A percentile compares a stretch with the other conserved stretches of the same genome.
Evolutionary conservation across 2,888 invertebrate species (phyloP).

Genomic region (Elegia similella): DNA sequence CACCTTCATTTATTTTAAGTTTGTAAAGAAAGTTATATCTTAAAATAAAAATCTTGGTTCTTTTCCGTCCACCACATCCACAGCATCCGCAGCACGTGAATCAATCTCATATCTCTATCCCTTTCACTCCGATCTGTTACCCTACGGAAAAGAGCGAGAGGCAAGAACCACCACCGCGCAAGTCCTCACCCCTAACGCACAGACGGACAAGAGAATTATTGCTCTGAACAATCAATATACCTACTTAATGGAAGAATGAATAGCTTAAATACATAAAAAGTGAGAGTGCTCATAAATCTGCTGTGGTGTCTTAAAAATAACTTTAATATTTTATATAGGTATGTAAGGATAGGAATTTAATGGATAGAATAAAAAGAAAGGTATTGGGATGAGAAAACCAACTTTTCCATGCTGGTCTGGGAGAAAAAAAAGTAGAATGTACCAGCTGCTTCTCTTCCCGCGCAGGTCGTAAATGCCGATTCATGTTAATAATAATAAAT

Average conservation of each 20-base stretch:
- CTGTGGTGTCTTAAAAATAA: too few relatives aligned
- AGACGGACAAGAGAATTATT: slow-evolving; percentile 43
- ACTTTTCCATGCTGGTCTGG: too few relatives aligned
- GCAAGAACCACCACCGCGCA: slow-evolving; percentile 54
- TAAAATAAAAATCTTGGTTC: slow-evolving; percentile 31
- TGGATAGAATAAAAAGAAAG: too few relatives aligned
- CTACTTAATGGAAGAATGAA: slow-evolving; percentile 36
- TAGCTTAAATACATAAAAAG: slow-evolving; percentile 8
- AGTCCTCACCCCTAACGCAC: slow-evolving; percentile 53
- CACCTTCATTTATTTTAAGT: too few relatives aligned
- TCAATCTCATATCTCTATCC: slow-evolving; percentile 47
- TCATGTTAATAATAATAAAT: too few relatives aligned
- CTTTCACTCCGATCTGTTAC: slow-evolving; percentile 40
- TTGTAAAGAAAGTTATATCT: too few relatives aligned
- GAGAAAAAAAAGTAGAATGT: too few relatives aligned
- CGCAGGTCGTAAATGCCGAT: too few relatives aligned
- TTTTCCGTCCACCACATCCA: slow-evolving; percentile 37
- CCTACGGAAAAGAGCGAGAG: slow-evolving; percentile 38
- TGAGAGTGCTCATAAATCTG: neutral
- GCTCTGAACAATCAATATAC: slow-evolving; percentile 65
- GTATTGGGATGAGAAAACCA: too few relatives aligned
- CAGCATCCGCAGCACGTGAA: slow-evolving; percentile 73
- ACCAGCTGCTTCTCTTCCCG: too few relatives aligned
- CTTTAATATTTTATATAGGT: too few relatives aligned
- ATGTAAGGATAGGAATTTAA: too few relatives aligned